A percentile compares a stretch with the other conserved stretches of the same genome.
Conservation (phyloP, 1,140 invertebrate species). For the Telenomus remus region DNA sequence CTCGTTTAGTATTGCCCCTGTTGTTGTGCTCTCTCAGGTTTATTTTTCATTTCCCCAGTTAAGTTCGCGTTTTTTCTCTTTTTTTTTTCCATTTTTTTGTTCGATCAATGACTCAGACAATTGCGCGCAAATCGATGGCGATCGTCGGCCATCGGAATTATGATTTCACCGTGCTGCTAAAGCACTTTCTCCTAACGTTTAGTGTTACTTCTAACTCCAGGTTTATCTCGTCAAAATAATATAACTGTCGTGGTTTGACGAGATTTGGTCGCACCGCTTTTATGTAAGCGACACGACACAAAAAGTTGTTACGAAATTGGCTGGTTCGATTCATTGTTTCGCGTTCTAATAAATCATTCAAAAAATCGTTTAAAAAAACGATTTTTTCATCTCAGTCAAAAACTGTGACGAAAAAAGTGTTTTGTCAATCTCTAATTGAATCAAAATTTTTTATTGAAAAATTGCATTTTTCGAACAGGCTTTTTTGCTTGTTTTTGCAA, state of each 20-base stretch:
- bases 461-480: no score
- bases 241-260: slow-evolving; percentile 26
- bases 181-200: slow-evolving; percentile 35
- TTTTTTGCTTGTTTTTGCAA: no score
- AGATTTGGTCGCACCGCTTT: slow-evolving; percentile 26
- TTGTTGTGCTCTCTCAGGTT: no score
- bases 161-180: slow-evolving; percentile 32
- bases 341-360: no score
- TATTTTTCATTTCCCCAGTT: no score
- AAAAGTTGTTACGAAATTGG: slow-evolving; percentile 8
- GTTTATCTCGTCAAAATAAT: slow-evolving; percentile 38
- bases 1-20: no score
- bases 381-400: no score
- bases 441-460: no score
- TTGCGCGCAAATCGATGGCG: slow-evolving; percentile 17
- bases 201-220: slow-evolving; percentile 18
- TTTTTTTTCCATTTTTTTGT: not conserved
- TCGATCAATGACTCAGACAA: slow-evolving; percentile 1
- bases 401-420: no score
- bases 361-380: no score
- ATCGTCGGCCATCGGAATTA: slow-evolving; percentile 24
- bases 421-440: no score
- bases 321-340: no score
- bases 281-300: slow-evolving; percentile 30
- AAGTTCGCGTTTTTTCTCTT: not conserved